Evolutionary conservation across 2,888 invertebrate species (phyloP), one percentile per base, ranked within the genome.

Genomic region (Xestia xanthographa): DNA sequence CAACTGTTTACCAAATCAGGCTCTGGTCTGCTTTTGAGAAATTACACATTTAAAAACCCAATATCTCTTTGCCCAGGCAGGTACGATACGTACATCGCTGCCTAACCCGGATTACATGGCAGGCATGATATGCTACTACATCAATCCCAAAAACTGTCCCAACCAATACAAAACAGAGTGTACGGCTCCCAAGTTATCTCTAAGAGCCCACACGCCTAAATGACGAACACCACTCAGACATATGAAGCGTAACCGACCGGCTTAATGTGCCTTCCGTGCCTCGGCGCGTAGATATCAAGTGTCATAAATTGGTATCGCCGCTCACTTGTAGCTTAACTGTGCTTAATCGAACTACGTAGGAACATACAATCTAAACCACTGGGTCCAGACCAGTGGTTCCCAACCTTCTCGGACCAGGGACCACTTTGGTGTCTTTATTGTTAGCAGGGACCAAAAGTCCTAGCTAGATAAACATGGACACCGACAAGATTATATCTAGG

Each of bases 231-330:
- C 79, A 79, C 84, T 85, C 83, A 82, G 58, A 45, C 75, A 66
- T 75, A 79, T 82, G 86, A 84, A 76, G 71, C 79, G 79, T 77
- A 75, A 75, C 80, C 72, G 74, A 60, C 86, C 86, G 74, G 74
- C 65, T 79, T 87, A 79, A 87, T 77, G 86, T 79, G 58, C 72
- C 74, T 62, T 76, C 72, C 86, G 83, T 85, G 86, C 84, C 71
- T 58, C 62, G 67, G 80, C 84, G 83, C 78, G 84, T 73, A 73
- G 66, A 66, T 70, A 74, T 70, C 81, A 85, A 80, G 84, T 86
- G 70, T 84, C 86, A 81, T 83, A 86, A 83, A 85, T 85, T 70
- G 77, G 70, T 75, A 80, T 79, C 76, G 67, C 62, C 66, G 70
- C 67, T 85, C 79, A 80, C 74, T 76, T 69, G 69, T 70, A 72